These are phyloP conservation scores for Chloroceryle inda DNA, from an alignment of 2,797 vertebrate species.

Conservation along the genomic window DNA sequence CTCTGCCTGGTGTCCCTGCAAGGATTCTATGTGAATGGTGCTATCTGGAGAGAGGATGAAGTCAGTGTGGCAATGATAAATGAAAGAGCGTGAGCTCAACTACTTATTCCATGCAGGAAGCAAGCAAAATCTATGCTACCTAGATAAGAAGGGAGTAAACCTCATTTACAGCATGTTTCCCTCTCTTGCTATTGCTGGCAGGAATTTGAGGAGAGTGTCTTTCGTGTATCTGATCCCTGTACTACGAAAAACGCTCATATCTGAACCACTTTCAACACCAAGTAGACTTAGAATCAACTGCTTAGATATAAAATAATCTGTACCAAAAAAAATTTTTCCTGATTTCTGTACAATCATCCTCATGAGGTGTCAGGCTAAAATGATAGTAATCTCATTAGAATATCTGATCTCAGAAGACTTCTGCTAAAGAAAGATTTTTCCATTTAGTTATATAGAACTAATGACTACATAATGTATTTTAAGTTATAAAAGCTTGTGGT, in stretches of 20 bases:
- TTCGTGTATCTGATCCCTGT: background rate
- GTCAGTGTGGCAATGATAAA: background rate
- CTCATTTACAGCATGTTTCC: background rate
- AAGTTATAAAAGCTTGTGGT: slow-evolving; percentile 57
- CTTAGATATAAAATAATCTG: background rate
- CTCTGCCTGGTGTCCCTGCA: background rate
- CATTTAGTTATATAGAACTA: slow-evolving; percentile 62
- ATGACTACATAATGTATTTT: slow-evolving; percentile 60
- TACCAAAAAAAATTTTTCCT: slow-evolving; percentile 21
- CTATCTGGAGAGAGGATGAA: background rate
- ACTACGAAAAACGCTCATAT: background rate
- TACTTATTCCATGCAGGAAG: background rate
- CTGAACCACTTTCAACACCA: background rate
- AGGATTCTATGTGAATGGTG: background rate
- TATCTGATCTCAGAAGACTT: slow-evolving; percentile 57
- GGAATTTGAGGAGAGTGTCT: background rate
- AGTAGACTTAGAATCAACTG: background rate
- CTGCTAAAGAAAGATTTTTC: slow-evolving; percentile 64
- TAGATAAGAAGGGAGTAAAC: background rate
- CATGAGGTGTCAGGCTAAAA: slow-evolving; percentile 42
- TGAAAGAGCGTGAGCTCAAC: background rate
- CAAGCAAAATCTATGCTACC: background rate
- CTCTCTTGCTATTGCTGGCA: background rate
- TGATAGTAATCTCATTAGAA: slow-evolving; percentile 64
- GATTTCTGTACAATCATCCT: slow-evolving; percentile 40